Base-by-base conservation (phyloP, 2,888 invertebrate species). In the Eudemis profundana region DNA sequence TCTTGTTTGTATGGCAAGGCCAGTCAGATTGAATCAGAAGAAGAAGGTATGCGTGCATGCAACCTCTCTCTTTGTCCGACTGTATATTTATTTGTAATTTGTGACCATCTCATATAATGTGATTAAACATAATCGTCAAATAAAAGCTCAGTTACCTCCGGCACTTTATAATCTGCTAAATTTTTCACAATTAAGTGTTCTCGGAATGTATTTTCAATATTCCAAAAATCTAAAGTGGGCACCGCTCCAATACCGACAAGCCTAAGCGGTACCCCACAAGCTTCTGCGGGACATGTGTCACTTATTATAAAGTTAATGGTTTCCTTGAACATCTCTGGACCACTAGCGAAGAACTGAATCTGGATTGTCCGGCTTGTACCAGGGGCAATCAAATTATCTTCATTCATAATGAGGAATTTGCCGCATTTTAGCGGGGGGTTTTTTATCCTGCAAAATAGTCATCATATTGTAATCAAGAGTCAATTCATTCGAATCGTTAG, bases 121-220 rank as follows among this genome's bases (percentile, higher is more conserved):
- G 23, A 23, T 4, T 23, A 23, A 23, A 23, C 5, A 23, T 23
- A 4, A 23, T 23, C 5, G 3, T 23, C 23, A 23, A 57, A 63
- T 36, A 23, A 47, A 12, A 50, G 60, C 4, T 29, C 10, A n/a
- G 1, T 53, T 77, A 91, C 91, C 86, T 92, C 91, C 1, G 89
- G 90, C 42, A 88, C 86, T 73, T 89, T 83, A 69, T 93, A 93
- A 67, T 94, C 93, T 0, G 85, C 74, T 50, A 93, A 73, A 61
- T 82, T 86, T 73, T 94, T 90, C 0, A 94, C 92, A 65, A 95
- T 87, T 17, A 93, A 86, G 73, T 94, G 93, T 77, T 94, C 93
- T 66, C 90, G 89, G 75, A 95, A 95, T 0, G 95, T 94, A 2
- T 87, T 90, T 59, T 93, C 89, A 19, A 93, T 77, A 76, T 94